Evolutionary conservation across 2,888 invertebrate genomes (phyloP).

Genomic region (Thumatha senex): DNA sequence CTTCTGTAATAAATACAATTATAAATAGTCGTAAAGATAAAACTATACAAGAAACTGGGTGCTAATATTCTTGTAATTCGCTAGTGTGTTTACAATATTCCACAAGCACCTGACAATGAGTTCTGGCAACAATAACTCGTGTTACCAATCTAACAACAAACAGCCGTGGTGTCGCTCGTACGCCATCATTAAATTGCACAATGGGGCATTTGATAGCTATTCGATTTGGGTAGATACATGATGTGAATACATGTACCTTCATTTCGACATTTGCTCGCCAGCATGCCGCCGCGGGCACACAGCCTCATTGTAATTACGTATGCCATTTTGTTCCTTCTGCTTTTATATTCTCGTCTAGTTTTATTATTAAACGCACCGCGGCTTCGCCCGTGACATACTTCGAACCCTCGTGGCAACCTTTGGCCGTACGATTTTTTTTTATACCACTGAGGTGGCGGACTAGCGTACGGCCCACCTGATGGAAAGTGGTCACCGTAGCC

Average conservation of each 20-base stretch:
- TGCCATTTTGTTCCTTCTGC: constrained; percentile 15
- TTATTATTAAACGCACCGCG: background rate
- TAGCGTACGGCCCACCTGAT: no score
- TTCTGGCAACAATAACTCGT: constrained; percentile 35
- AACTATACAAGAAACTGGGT: background rate
- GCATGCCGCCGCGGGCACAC: constrained; percentile 12
- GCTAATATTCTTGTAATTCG: background rate
- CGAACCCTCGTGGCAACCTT: no score
- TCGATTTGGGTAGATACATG: constrained; percentile 61
- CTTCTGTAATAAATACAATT: no score
- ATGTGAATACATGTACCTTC: constrained; percentile 52
- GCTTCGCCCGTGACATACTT: no score
- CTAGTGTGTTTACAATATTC: constrained; percentile 25
- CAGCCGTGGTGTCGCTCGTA: constrained; percentile 28
- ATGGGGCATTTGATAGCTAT: constrained; percentile 63
- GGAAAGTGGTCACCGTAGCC: no score
- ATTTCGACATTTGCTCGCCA: constrained; percentile 43
- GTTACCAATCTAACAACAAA: constrained; percentile 52
- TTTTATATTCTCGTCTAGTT: background rate
- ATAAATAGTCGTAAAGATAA: background rate
- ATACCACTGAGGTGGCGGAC: no score
- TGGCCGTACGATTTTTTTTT: no score
- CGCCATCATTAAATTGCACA: constrained; percentile 66
- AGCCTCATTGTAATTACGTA: constrained; percentile 22
- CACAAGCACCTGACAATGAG: constrained; percentile 32